Evolutionary conservation across 2,888 invertebrate species (phyloP), one percentile per base, ranked within the genome.

Genomic region (Epinotia demarniana): DNA sequence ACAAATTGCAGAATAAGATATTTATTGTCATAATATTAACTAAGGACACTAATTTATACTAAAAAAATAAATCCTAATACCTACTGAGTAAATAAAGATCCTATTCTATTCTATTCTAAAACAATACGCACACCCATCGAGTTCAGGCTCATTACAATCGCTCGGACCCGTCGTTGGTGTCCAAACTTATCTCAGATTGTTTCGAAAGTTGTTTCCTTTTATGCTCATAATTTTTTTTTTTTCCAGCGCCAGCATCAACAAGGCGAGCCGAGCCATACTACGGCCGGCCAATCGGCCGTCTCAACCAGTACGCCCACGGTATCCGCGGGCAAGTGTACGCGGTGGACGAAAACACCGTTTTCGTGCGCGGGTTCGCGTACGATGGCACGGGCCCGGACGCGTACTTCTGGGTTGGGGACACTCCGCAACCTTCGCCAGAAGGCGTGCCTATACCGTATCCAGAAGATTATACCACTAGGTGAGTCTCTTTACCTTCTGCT

Each of bases 401-500:
- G 0, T 98, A 96, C 92, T 98, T 98, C 94, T 98, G 98, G 98
- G 97, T 98, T 76, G 98, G 98, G 16, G 97, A 97, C 84, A 96
- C 96, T 4, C 95, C 96, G 1, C 95, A 96, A 79, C 98, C 98
- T 2, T 96, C 96, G 80, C 98, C 98, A 23, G 96, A 97, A 70
- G 98, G 98, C 76, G 96, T 95, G 77, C 96, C 98, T 77, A 97
- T 98, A 85, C 98, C 98, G 23, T 98, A 97, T 88, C 98, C 98
- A 46, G 97, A 98, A 85, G 96, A 97, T 84, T 97, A 97, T 87
- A 95, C 94, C 75, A 97, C 96, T 86, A 96, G 96, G 98, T 98
- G 89, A 95, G 96, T 90, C 11, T 53, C n/a, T 8, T 53, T n/a
- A 0, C 16, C 6, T n/a, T 8, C 23, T 23, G 18, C 11, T 11